Evolutionary conservation across 2,797 vertebrate species (phyloP).

Genomic region (Petrocephalus schoutedeni): DNA sequence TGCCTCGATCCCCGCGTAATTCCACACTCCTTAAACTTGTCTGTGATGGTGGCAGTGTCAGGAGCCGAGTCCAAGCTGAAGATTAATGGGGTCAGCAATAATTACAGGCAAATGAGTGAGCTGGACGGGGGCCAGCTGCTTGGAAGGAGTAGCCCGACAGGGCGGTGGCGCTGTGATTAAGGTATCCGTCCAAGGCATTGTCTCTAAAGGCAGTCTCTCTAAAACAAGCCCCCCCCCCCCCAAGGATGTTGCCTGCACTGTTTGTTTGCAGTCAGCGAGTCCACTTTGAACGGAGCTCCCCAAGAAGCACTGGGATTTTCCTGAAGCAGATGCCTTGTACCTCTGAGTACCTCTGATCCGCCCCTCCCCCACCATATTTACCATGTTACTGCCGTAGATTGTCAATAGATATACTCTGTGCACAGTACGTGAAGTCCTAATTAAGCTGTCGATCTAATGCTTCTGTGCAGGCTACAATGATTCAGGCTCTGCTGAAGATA

Average conservation of each 20-base stretch:
- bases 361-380: background rate
- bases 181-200: slow-evolving; percentile 4
- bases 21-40: background rate
- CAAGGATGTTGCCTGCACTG: slow-evolving; percentile 5
- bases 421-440: background rate
- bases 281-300: background rate
- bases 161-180: background rate
- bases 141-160: background rate
- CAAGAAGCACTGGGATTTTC: background rate
- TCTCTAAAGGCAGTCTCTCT: background rate
- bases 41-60: background rate
- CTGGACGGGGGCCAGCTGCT: slow-evolving; percentile 17
- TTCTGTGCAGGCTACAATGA: slow-evolving; percentile 10
- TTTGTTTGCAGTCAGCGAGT: background rate
- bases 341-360: background rate
- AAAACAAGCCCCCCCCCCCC: background rate
- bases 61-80: background rate
- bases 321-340: background rate
- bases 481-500: background rate
- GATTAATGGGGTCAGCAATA: background rate
- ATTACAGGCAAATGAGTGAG: slow-evolving; percentile 17
- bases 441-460: slow-evolving; percentile 20
- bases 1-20: background rate
- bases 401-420: background rate
- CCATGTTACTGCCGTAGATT: background rate